phyloP scores from a whole-genome alignment of 2,888 invertebrate species.

The Lamellibrachia columna region DNA sequence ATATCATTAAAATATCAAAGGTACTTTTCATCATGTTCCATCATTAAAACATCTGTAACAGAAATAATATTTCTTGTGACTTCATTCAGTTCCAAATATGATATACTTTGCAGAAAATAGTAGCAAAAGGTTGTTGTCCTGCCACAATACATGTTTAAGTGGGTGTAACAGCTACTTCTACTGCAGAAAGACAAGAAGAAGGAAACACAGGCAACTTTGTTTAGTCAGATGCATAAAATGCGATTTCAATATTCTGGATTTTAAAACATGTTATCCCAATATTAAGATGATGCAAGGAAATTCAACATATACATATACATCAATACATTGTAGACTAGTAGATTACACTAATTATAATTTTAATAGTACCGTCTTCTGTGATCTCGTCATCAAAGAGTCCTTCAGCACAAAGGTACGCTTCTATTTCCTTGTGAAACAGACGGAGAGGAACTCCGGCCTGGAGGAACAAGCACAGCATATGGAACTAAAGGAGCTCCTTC shows the following conservation, averaged over 20 bases:
- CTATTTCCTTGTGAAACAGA: constrained; percentile 64
- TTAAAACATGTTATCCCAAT: not conserved
- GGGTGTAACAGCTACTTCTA: too few species aligned
- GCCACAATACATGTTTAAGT: too few species aligned
- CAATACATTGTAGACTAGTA: not conserved
- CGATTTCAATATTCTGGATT: not conserved
- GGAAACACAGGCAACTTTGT: not conserved
- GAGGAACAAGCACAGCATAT: not conserved
- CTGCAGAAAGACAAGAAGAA: not conserved
- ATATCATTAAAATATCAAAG: too few species aligned
- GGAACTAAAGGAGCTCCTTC: not conserved
- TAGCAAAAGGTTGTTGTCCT: too few species aligned
- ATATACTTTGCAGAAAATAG: too few species aligned
- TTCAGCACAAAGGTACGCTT: constrained; percentile 62
- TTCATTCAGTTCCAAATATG: too few species aligned
- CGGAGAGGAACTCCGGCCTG: constrained; percentile 59
- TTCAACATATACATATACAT: not conserved
- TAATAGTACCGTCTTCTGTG: constrained; percentile 56
- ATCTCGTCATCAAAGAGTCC: constrained; percentile 60
- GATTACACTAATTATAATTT: not conserved
- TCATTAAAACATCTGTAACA: not conserved
- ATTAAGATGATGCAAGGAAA: too few species aligned
- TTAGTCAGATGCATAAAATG: not conserved
- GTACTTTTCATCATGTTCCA: not conserved
- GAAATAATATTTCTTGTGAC: too few species aligned